Percentiles rank a stretch among this genome's conserved stretches.
These are phyloP conservation scores for Microctenopoma lineatum DNA, from an alignment of 2,797 vertebrate species.

Conservation along the genomic window DNA sequence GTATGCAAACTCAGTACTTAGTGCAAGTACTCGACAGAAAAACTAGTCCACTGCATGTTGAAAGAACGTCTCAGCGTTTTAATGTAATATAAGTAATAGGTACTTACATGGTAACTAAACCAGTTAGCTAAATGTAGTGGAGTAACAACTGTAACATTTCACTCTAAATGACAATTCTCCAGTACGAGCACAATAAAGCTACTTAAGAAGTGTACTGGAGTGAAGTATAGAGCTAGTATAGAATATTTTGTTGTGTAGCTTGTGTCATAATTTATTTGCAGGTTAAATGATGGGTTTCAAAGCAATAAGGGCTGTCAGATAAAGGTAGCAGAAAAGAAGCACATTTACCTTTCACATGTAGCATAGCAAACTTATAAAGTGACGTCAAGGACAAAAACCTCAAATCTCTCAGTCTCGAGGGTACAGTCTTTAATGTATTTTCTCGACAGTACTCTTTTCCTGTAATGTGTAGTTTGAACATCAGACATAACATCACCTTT, in stretches of 20 bases:
- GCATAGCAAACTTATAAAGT: background rate
- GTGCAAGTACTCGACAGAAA: too few relatives aligned
- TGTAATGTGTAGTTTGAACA: background rate
- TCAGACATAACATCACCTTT: background rate
- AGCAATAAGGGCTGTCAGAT: background rate
- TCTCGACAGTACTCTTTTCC: background rate
- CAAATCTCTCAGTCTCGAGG: background rate
- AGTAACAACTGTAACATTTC: too few relatives aligned
- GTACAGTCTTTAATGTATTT: background rate
- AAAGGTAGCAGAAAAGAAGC: background rate
- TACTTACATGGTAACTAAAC: too few relatives aligned
- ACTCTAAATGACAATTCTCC: too few relatives aligned
- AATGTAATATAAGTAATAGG: too few relatives aligned
- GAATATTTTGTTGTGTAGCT: background rate
- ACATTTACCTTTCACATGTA: background rate
- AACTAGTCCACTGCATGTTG: too few relatives aligned
- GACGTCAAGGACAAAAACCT: background rate
- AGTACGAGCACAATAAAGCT: too few relatives aligned
- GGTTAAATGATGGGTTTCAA: background rate
- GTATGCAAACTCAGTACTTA: too few relatives aligned
- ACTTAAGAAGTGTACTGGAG: background rate
- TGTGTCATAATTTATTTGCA: background rate
- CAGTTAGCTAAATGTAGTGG: too few relatives aligned
- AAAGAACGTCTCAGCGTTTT: too few relatives aligned
- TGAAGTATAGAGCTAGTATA: background rate